phyloP scores from a whole-genome alignment of 23 tunicate species.

The Ascidia mentula region DNA sequence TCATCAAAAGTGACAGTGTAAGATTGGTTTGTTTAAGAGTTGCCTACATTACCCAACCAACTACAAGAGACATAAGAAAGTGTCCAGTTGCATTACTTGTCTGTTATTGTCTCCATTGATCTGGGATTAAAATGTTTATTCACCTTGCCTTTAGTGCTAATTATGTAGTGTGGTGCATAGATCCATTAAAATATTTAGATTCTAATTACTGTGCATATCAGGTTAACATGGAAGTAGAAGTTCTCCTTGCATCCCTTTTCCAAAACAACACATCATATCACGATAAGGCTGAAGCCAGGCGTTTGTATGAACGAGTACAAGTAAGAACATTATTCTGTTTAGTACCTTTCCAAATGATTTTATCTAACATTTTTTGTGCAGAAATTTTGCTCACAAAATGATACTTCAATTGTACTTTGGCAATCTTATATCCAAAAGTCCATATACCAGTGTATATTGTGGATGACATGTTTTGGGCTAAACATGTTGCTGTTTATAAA shows the following conservation, averaged over 20 bases:
- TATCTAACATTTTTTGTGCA: slow-evolving; percentile 11
- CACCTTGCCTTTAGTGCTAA: no score
- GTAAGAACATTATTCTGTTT: neutral
- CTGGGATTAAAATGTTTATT: no score
- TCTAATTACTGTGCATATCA: no score
- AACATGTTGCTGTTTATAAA: slow-evolving; percentile 37
- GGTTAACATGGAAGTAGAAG: slow-evolving; percentile 21
- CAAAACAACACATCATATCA: slow-evolving; percentile 17
- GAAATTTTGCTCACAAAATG: slow-evolving; percentile 37
- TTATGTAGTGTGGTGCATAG: no score
- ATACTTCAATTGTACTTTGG: slow-evolving; percentile 3
- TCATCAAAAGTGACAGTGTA: neutral
- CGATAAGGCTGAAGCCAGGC: slow-evolving; percentile 45
- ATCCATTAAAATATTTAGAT: no score
- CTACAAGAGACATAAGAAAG: no score
- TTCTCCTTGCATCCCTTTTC: slow-evolving; percentile 35
- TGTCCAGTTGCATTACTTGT: no score
- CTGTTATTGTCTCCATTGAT: no score
- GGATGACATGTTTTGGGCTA: slow-evolving; percentile 25
- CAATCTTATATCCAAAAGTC: slow-evolving; percentile 38
- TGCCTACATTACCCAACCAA: no score
- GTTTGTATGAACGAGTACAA: slow-evolving; percentile 41
- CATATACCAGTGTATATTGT: slow-evolving; percentile 30
- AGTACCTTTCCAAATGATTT: no score
- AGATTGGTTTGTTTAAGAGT: no score